A percentile compares a stretch with the other conserved stretches of the same genome.
Conservation (phyloP, 2,888 invertebrate genomes). For the Drosophila prolongata region DNA sequence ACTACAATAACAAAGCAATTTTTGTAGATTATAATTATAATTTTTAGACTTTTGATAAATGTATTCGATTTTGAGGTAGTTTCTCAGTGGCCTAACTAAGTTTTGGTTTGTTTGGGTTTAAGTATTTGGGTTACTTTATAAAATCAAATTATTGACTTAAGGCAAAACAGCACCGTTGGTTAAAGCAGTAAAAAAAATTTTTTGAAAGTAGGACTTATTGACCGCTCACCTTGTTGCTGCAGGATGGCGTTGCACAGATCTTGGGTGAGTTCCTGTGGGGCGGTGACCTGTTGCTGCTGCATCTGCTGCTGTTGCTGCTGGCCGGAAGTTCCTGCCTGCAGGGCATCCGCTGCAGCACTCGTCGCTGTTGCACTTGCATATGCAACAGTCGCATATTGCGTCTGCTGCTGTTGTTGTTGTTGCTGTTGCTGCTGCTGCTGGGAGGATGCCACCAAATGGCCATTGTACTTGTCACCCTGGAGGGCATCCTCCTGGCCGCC, state of each 20-base stretch:
- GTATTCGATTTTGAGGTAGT: too few species aligned
- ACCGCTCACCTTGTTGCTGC: conserved; percentile 81
- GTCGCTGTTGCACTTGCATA: conserved; percentile 65
- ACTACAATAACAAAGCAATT: too few species aligned
- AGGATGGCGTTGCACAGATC: conserved; percentile 84
- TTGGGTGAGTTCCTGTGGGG: conserved; percentile 84
- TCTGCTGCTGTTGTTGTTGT: conserved; percentile 63
- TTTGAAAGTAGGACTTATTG: neutral
- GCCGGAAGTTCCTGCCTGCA: conserved; percentile 62
- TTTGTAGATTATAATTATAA: too few species aligned
- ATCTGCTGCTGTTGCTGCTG: conserved; percentile 73
- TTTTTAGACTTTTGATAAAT: too few species aligned
- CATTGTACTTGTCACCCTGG: conserved; percentile 86
- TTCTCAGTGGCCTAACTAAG: too few species aligned
- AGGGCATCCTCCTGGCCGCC: conserved; percentile 77
- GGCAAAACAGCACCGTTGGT: too few species aligned
- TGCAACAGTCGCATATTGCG: conserved; percentile 80
- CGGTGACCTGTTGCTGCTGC: conserved; percentile 79
- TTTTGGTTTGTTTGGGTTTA: too few species aligned
- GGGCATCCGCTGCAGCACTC: conserved; percentile 51
- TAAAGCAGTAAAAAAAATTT: too few species aligned
- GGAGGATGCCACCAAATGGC: conserved; percentile 80
- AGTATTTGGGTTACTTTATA: too few species aligned
- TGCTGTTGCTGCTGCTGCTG: conserved; percentile 70
- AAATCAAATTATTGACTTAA: too few species aligned